These are phyloP conservation scores for Drosophila mulleri DNA, from an alignment of 2,888 invertebrate species.

Conservation along the genomic window DNA sequence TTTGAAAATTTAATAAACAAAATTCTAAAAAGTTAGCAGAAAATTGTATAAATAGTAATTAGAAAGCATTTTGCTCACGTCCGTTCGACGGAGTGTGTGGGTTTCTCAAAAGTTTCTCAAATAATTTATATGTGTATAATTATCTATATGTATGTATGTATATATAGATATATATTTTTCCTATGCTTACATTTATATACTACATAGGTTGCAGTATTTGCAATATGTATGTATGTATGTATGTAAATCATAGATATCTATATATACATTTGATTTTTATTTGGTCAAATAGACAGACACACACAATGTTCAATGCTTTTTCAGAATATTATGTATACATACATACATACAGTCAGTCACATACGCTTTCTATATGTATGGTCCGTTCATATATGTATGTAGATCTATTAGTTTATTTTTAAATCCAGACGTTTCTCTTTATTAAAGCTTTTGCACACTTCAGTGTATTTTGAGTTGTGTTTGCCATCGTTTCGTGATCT, in stretches of 20 bases:
- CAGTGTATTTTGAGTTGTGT: constrained; percentile 81
- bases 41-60: constrained; percentile 53
- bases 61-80: constrained; percentile 35
- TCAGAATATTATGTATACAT: constrained; percentile 9
- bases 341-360: constrained; percentile 7
- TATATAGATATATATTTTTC: not conserved
- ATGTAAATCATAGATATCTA: not conserved
- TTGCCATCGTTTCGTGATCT: constrained; percentile 82
- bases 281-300: constrained; percentile 13
- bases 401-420: constrained; percentile 73
- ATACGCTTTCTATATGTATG: not conserved
- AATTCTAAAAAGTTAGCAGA: constrained; percentile 20
- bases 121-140: not conserved
- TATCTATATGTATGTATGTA: not conserved
- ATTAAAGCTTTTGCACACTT: constrained; percentile 76
- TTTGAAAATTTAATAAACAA: constrained; percentile 6
- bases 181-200: constrained; percentile 19
- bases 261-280: constrained; percentile 27
- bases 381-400: constrained; percentile 7
- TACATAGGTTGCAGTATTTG: constrained; percentile 52
- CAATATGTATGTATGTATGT: constrained; percentile 55
- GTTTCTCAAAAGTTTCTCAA: constrained; percentile 4
- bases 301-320: constrained; percentile 23
- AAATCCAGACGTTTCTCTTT: constrained; percentile 74
- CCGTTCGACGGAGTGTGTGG: constrained; percentile 24